These are phyloP conservation scores for Catharus fuscescens DNA, from an alignment of 2,113 vertebrate genomes.

Conservation along the genomic window DNA sequence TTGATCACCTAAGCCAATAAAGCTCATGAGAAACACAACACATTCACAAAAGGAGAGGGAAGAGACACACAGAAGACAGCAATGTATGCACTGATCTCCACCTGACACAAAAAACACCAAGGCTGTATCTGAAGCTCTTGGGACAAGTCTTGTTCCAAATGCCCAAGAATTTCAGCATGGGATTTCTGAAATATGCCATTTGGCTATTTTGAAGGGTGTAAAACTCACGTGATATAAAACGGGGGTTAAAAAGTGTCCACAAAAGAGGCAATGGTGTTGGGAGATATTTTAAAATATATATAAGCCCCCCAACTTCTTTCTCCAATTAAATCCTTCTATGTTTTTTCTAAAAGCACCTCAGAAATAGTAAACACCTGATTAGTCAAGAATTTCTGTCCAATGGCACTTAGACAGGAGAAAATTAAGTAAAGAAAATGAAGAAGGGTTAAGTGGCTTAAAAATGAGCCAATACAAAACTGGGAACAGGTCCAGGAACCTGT, in stretches of 20 bases:
- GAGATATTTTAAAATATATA: background rate
- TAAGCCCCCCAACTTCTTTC: background rate
- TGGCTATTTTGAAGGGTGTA: background rate
- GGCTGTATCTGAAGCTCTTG: background rate
- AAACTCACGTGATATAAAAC: background rate
- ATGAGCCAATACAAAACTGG: conserved; percentile 46
- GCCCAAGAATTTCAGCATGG: background rate
- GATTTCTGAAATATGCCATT: background rate
- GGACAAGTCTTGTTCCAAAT: background rate
- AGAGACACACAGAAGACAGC: background rate
- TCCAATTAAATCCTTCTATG: background rate
- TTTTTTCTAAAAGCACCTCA: background rate
- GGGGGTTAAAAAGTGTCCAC: background rate
- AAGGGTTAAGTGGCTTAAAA: conserved; percentile 61
- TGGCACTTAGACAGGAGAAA: background rate
- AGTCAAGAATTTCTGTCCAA: background rate
- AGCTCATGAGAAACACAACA: background rate
- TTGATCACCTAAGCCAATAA: background rate
- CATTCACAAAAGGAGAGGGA: background rate
- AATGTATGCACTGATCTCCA: background rate
- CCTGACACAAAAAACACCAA: background rate
- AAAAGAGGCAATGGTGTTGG: background rate
- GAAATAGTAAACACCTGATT: background rate
- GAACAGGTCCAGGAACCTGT: conserved; percentile 59
- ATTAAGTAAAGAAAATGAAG: conserved; percentile 6